Base-by-base conservation (phyloP, 2,797 vertebrate genomes). In the Okamejei kenojei region DNA sequence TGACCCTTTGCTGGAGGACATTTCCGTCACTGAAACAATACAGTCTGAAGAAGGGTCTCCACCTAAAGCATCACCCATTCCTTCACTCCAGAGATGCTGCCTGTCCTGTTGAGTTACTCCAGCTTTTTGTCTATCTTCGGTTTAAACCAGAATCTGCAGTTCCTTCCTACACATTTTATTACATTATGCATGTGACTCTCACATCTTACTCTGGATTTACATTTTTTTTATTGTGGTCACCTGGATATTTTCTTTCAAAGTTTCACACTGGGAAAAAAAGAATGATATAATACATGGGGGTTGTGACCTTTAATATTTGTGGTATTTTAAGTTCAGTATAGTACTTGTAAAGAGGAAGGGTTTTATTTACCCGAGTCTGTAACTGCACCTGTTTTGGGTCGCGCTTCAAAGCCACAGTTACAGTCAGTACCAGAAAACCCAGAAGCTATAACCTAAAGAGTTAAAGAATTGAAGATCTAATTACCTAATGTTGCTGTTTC, bases 401-500 rank as follows among this genome's bases (percentile, higher is more conserved):
- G 71, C 11, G 54, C n/a, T 74, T 71, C 71, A 74, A 45, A 54
- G 2, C 65, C 90, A 91, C 90, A 19, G 90, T n/a, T 76, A 45
- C 35, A 76, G 38, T 76, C 71, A 92, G 32, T 58, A 26, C 8
- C 17, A 7, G 23, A 38, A 54, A 92, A 54, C 38, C 71, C 90
- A 92, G 90, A 58, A 92, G 68, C 71, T 73, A 91, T 73, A 91
- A 73, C 88, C 88, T 73, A 71, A 73, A 45, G 90, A 76, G 90
- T 92, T 76, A 92, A 92, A 76, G 26, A 71, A 76, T 76, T 76
- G 71, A 35, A n/a, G 90, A 54, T 74, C 90, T 92, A 58, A 92
- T 92, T 92, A 58, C 68, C 73, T 58, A 74, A 76, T 92, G 90
- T 76, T 92, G 90, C 90, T 92, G 90, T 92, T 92, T 92, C 90